Percentiles rank a stretch among this genome's conserved stretches.
Conservation (phyloP, 1,140 invertebrate genomes). For the Aphelenchoides avenae region DNA sequence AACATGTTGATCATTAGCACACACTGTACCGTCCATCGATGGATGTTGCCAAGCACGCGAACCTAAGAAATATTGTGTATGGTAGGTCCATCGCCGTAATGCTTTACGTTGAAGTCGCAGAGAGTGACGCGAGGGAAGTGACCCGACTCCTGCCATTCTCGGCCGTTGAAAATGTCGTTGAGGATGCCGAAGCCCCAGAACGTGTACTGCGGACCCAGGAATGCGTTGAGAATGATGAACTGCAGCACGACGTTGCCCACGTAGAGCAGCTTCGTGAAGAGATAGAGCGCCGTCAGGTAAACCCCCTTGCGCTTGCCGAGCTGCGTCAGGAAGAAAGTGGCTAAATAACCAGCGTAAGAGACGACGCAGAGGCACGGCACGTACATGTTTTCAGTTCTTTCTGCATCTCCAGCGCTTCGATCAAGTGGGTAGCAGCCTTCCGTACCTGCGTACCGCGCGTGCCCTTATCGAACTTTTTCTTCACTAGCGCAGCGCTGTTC, state of each 20-base stretch:
- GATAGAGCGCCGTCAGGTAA: constrained; percentile 62
- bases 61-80: constrained; percentile 59
- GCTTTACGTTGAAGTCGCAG: constrained; percentile 62
- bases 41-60: constrained; percentile 56
- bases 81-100: constrained; percentile 1
- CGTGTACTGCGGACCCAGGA: constrained; percentile 63
- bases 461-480: constrained; percentile 52
- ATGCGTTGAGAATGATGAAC: constrained; percentile 63
- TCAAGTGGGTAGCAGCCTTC: constrained; percentile 46
- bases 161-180: constrained; percentile 59
- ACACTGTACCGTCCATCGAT: constrained; percentile 60
- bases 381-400: constrained; percentile 47
- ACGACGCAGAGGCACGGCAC: constrained; percentile 2
- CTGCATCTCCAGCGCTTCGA: constrained; percentile 56
- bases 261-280: constrained; percentile 63
- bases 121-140: constrained; percentile 61
- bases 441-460: constrained; percentile 45
- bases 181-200: constrained; percentile 63
- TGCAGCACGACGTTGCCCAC: constrained; percentile 63
- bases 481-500: constrained; percentile 52
- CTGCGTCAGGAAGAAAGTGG: constrained; percentile 19
- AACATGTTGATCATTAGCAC: constrained; percentile 70
- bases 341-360: constrained; percentile 16
- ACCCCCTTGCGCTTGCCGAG: constrained; percentile 62
- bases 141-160: constrained; percentile 60